Evolutionary conservation across 2,888 invertebrate species (phyloP).

Genomic region (Uloborus plumipes): DNA sequence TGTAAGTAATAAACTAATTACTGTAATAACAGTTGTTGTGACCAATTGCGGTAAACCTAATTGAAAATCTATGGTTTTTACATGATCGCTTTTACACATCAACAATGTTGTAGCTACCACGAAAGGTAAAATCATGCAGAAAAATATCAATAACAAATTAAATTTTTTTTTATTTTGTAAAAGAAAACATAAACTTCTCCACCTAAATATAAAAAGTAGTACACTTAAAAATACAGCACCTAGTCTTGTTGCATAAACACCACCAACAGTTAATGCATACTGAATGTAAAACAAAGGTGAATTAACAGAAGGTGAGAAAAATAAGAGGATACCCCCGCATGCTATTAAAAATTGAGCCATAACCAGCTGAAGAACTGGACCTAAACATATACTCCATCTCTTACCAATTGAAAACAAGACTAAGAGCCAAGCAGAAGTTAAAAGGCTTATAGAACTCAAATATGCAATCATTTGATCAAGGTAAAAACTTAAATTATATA

Average conservation of each 20-base stretch:
- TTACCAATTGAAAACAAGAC: conserved; percentile 58
- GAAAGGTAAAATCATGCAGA: conserved; percentile 69
- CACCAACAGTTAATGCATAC: conserved; percentile 65
- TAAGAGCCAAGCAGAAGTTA: conserved; percentile 58
- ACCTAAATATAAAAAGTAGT: conserved; percentile 73
- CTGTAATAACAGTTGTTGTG: conserved; percentile 67
- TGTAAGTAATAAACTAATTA: conserved; percentile 50
- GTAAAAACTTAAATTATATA: conserved; percentile 51
- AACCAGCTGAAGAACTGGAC: conserved; percentile 61
- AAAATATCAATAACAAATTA: conserved; percentile 75
- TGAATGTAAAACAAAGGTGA: conserved; percentile 49
- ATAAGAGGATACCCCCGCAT: conserved; percentile 62
- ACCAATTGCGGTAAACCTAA: conserved; percentile 84
- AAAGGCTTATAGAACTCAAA: conserved; percentile 47
- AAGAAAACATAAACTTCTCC: conserved; percentile 86
- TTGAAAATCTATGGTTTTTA: conserved; percentile 81
- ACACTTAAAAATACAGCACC: conserved; percentile 70
- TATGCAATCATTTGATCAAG: conserved; percentile 58
- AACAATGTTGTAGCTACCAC: conserved; percentile 18
- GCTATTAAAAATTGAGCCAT: conserved; percentile 63
- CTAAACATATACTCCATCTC: conserved; percentile 65
- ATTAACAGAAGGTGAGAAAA: conserved; percentile 59
- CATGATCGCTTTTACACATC: conserved; percentile 19
- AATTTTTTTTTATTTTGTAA: conserved; percentile 74
- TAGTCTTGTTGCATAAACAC: conserved; percentile 69